Conservation (phyloP, 2,888 invertebrate genomes). For the Thymelicus acteon region DNA sequence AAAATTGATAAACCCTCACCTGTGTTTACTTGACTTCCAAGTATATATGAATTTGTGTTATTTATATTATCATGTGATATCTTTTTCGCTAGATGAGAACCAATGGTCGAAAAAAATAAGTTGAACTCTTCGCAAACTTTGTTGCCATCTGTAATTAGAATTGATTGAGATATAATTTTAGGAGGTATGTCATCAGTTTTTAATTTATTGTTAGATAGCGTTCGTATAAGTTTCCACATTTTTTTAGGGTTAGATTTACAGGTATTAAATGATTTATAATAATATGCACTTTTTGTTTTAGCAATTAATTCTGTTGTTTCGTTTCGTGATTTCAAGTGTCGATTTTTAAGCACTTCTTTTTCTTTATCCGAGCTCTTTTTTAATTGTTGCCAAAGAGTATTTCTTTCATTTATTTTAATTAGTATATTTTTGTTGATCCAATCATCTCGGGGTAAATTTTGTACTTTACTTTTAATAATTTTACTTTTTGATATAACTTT, state of each 20-base stretch:
- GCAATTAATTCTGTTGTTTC: conserved; percentile 9
- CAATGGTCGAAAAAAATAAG: conserved; percentile 38
- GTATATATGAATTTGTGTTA: background rate
- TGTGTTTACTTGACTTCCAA: background rate
- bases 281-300: conserved; percentile 9
- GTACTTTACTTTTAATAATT: conserved; percentile 27
- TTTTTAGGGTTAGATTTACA: conserved; percentile 10
- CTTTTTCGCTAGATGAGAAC: conserved; percentile 36
- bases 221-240: conserved; percentile 36
- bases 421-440: conserved; percentile 44
- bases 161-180: conserved; percentile 28
- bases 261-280: conserved; percentile 4
- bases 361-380: conserved; percentile 26
- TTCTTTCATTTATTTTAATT: conserved; percentile 38
- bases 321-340: background rate
- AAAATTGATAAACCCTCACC: background rate
- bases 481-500: conserved; percentile 10
- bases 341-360: background rate
- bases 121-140: conserved; percentile 42
- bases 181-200: conserved; percentile 14
- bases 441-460: conserved; percentile 32
- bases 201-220: conserved; percentile 25
- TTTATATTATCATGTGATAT: conserved; percentile 26
- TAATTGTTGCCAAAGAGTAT: conserved; percentile 35
- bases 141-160: conserved; percentile 24